Percentiles rank a stretch among this genome's conserved stretches.
Conservation (phyloP, 2,113 vertebrate genomes). For the Muntiacus muntjak region DNA sequence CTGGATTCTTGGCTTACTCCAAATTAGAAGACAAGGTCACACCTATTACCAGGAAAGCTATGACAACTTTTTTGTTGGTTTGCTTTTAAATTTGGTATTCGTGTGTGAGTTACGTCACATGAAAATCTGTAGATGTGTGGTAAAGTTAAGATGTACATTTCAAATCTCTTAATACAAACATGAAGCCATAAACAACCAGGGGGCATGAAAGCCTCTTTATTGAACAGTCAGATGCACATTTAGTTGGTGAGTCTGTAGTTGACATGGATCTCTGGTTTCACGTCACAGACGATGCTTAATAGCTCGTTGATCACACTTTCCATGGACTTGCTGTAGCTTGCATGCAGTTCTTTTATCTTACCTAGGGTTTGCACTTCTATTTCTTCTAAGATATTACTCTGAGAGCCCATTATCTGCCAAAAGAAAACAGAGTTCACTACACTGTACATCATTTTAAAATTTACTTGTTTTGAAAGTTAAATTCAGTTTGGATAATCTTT, state of each 20-base stretch:
- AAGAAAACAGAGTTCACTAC: constrained; percentile 44
- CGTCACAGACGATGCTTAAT: constrained; percentile 75
- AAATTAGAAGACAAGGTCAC: background rate
- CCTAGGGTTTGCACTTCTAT: constrained; percentile 79
- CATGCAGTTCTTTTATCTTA: constrained; percentile 69
- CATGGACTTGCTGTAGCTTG: constrained; percentile 71
- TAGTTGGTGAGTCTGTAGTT: constrained; percentile 74
- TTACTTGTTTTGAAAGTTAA: background rate
- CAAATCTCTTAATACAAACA: background rate
- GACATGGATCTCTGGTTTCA: constrained; percentile 79
- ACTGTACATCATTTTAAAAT: background rate
- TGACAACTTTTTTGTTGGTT: background rate
- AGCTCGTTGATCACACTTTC: constrained; percentile 76
- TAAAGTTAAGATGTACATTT: constrained; percentile 26
- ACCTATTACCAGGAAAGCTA: background rate
- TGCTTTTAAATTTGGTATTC: constrained; percentile 43
- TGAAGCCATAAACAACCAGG: background rate
- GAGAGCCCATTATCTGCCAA: constrained; percentile 83
- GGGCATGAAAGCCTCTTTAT: background rate
- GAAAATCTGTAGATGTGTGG: background rate
- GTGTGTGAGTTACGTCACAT: background rate
- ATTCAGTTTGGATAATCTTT: background rate
- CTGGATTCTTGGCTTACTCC: constrained; percentile 27
- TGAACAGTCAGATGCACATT: rapidly evolving
- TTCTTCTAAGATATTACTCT: constrained; percentile 79